Percentiles rank a stretch among this genome's conserved stretches.
phyloP scores from a whole-genome alignment of 2,113 vertebrate genomes.

The Lichenostomus cassidix region DNA sequence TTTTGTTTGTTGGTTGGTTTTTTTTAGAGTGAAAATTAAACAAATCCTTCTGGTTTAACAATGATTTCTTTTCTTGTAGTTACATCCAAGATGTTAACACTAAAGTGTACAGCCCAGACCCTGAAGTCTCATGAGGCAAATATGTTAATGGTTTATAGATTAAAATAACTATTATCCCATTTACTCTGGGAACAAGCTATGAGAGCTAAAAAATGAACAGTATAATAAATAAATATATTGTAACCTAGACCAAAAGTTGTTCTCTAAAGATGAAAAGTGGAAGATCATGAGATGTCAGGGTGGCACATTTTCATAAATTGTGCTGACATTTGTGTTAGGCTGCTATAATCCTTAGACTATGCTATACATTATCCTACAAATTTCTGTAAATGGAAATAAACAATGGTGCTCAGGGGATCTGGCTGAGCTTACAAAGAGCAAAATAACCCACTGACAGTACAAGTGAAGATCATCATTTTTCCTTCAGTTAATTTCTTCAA shows the following conservation, averaged over 20 bases:
- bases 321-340: not conserved
- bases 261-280: not conserved
- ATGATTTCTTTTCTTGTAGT: not conserved
- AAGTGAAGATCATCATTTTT: not conserved
- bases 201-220: not conserved
- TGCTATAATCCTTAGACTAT: not conserved
- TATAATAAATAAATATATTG: not conserved
- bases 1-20: too few relatives aligned
- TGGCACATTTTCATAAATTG: not conserved
- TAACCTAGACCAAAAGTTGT: not conserved
- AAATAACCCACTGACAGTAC: not conserved
- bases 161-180: not conserved
- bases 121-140: not conserved
- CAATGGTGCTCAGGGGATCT: not conserved
- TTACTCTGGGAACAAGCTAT: not conserved
- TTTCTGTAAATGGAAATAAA: conserved; percentile 19
- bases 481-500: not conserved
- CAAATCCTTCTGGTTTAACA: not conserved
- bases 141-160: conserved; percentile 6
- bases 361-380: not conserved
- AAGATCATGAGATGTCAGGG: not conserved
- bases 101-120: not conserved
- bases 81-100: not conserved
- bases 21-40: not conserved
- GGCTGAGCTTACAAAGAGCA: not conserved